Evolutionary conservation across 2,113 vertebrate genomes (phyloP).

Genomic region (Spea multiplicata): DNA sequence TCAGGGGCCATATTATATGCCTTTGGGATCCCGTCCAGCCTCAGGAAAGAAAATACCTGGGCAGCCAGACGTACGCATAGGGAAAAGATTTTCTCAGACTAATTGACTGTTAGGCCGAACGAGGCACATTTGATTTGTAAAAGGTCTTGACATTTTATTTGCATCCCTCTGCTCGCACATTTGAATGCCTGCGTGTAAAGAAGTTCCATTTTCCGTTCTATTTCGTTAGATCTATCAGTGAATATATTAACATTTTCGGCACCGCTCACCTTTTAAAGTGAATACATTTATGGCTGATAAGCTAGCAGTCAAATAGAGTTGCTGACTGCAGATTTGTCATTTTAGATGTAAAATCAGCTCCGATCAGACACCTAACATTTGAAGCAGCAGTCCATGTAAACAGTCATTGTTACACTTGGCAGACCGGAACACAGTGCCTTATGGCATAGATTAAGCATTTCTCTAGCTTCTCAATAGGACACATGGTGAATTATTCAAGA

Average conservation of each 20-base stretch:
- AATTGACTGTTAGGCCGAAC: conserved; percentile 18
- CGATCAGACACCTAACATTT: conserved; percentile 12
- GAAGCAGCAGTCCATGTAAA: conserved; percentile 21
- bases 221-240: conserved; percentile 21
- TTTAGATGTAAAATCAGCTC: background rate
- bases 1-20: conserved; percentile 15
- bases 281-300: conserved; percentile 22
- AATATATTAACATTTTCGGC: conserved; percentile 44
- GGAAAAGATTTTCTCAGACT: conserved; percentile 19
- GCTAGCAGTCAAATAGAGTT: background rate
- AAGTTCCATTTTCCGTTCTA: conserved; percentile 23
- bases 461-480: too few species aligned
- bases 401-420: too few species aligned
- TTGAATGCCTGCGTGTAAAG: conserved; percentile 10
- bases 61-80: background rate
- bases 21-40: background rate
- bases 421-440: background rate
- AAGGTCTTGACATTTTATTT: conserved; percentile 48
- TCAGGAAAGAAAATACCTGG: conserved; percentile 13
- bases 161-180: conserved; percentile 9
- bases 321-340: background rate
- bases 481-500: too few species aligned
- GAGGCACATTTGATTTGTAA: conserved; percentile 24
- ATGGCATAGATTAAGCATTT: too few species aligned
- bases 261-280: conserved; percentile 37